A percentile compares a stretch with the other conserved stretches of the same genome.
Conservation (phyloP, 2,888 invertebrate species). For the Callosobruchus maculatus region DNA sequence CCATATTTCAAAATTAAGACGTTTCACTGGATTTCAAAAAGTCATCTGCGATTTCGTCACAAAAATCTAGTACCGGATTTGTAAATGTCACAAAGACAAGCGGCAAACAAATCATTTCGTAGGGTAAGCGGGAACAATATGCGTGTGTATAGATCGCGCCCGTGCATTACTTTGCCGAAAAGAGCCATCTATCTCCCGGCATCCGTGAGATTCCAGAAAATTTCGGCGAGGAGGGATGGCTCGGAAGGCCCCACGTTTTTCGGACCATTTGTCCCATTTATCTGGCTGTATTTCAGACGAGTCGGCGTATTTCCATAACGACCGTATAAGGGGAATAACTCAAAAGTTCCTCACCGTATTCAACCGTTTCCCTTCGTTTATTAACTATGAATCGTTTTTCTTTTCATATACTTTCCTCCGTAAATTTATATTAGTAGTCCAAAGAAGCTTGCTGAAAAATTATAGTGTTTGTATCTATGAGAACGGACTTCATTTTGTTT, state of each 20-base stretch:
- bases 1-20: too few relatives aligned
- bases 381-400: background rate
- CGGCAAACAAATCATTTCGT: background rate
- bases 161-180: background rate
- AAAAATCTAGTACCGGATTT: background rate
- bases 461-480: too few relatives aligned
- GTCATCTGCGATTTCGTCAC: too few relatives aligned
- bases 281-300: conserved; percentile 36
- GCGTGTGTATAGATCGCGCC: background rate
- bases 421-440: too few relatives aligned
- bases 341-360: conserved; percentile 24
- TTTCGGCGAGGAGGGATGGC: background rate
- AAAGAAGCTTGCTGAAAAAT: too few relatives aligned
- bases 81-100: background rate
- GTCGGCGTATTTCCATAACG: conserved; percentile 33
- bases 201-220: background rate
- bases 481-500: too few relatives aligned
- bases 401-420: background rate
- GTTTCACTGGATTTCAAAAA: too few relatives aligned
- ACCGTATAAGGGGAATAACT: conserved; percentile 37
- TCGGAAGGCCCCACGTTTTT: conserved; percentile 28
- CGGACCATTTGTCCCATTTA: conserved; percentile 41
- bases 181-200: background rate
- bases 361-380: background rate
- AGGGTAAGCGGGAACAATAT: background rate